Conservation (phyloP, 2,888 invertebrate genomes). For the Eutolmus rufibarbis region DNA sequence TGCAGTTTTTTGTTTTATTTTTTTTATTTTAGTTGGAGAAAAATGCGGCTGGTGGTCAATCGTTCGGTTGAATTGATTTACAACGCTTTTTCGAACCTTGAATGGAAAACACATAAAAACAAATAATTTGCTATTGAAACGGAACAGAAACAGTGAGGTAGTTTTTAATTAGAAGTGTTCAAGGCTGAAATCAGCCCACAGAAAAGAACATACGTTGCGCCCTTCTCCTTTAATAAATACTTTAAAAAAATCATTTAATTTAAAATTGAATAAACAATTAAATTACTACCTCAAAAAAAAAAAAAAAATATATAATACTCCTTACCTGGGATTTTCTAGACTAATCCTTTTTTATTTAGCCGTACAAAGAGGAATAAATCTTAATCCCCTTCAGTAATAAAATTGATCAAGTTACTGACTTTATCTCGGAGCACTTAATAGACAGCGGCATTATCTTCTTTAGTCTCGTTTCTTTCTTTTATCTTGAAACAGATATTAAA, state of each 20-base stretch:
- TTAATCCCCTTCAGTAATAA: neutral
- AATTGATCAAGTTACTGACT: neutral
- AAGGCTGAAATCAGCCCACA: neutral
- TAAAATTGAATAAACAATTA: neutral
- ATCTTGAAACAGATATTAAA: neutral
- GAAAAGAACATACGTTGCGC: neutral
- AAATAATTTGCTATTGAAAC: neutral
- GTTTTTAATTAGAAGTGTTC: neutral
- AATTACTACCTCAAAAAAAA: neutral
- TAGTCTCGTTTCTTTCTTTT: neutral
- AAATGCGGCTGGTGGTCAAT: neutral
- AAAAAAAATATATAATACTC: neutral
- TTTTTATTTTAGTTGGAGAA: neutral
- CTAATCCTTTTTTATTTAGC: neutral
- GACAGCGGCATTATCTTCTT: neutral
- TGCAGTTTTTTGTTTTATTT: neutral
- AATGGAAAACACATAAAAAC: neutral
- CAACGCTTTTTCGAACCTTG: neutral
- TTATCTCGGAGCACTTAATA: neutral
- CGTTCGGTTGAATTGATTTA: neutral
- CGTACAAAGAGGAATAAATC: neutral
- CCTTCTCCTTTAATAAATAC: neutral
- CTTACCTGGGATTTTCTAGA: neutral
- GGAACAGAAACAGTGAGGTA: neutral
- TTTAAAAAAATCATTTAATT: neutral